Evolutionary conservation across 2,113 vertebrate genomes (phyloP).

Genomic region (Platanista minor): DNA sequence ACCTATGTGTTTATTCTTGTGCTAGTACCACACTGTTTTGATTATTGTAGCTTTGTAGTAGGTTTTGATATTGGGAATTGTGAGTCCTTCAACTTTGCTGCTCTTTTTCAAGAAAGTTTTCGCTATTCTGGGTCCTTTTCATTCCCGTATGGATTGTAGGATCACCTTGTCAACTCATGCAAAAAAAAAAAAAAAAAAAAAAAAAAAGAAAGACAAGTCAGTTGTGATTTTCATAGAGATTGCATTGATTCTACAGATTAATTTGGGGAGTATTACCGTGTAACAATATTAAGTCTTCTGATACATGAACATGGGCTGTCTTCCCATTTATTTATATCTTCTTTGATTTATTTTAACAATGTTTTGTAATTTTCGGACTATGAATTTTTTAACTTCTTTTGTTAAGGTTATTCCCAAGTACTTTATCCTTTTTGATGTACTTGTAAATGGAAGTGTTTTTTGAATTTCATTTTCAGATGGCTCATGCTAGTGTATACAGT

Average conservation of each 20-base stretch:
- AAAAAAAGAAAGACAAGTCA: not conserved
- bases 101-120: not conserved
- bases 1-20: not conserved
- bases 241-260: not conserved
- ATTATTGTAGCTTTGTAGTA: not conserved
- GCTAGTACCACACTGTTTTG: not conserved
- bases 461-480: not conserved
- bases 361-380: not conserved
- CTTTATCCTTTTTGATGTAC: not conserved
- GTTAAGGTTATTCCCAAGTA: not conserved
- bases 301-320: not conserved
- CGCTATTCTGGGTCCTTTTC: not conserved
- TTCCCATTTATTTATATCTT: not conserved
- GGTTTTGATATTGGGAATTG: not conserved
- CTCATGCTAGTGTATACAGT: not conserved
- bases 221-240: not conserved
- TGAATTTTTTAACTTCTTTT: not conserved
- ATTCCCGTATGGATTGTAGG: not conserved
- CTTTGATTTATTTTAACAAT: not conserved
- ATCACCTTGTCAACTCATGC: not conserved
- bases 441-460: not conserved
- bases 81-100: not conserved
- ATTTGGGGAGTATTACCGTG: not conserved
- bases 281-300: not conserved
- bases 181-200: not conserved